phyloP scores from a whole-genome alignment of 2,113 vertebrate genomes.

The Motacilla tschutschensis region DNA sequence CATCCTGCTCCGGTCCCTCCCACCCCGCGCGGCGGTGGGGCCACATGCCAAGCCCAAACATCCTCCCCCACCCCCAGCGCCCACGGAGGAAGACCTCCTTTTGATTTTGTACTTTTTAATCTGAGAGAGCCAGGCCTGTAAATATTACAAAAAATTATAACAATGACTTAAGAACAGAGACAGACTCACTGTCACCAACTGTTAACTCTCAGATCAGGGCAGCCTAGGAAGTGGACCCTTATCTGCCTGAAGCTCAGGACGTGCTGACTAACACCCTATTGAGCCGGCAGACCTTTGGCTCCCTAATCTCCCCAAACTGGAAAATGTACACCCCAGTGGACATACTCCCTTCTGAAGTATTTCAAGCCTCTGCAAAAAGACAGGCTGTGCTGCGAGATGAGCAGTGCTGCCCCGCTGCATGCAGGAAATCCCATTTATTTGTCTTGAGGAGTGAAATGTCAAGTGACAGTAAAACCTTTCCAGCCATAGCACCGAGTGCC shows the following conservation, averaged over 20 bases:
- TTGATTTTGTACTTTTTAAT: constrained; percentile 43
- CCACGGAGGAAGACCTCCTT: constrained; percentile 29
- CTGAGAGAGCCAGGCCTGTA: constrained; percentile 44
- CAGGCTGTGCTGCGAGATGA: background rate
- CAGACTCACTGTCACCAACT: constrained; percentile 63
- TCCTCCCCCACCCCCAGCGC: background rate
- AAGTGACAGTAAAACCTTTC: background rate
- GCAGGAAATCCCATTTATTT: background rate
- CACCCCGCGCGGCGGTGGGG: background rate
- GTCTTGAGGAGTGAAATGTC: background rate
- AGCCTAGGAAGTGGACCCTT: constrained; percentile 52
- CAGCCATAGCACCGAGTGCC: accelerated
- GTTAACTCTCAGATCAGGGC: constrained; percentile 60
- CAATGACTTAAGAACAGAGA: constrained; percentile 57
- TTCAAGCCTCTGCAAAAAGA: background rate
- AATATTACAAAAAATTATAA: constrained; percentile 44
- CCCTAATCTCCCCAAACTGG: constrained; percentile 25
- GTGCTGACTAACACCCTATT: constrained; percentile 47
- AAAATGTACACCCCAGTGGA: background rate
- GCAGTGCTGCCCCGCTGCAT: background rate
- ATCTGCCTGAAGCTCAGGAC: constrained; percentile 60
- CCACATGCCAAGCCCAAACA: background rate
- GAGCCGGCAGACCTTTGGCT: constrained; percentile 52
- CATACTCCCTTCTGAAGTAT: background rate
- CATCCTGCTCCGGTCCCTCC: background rate